Conservation (phyloP, 2,888 invertebrate genomes). For the Cataglyphis rosenhaueri region DNA sequence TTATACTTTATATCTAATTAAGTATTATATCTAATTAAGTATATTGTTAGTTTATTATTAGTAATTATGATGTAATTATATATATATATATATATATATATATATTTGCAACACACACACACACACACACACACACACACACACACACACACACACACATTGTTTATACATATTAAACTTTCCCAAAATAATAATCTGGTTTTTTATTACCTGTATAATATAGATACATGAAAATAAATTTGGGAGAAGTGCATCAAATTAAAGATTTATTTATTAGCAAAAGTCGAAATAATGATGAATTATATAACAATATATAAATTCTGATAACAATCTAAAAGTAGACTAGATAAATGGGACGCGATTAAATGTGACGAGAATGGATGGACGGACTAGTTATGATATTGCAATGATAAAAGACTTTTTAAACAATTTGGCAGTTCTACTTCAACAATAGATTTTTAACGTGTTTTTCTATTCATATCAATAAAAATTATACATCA, state of each 20-base stretch:
- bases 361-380: not conserved
- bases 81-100: constrained; percentile 15
- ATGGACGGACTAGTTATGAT: not conserved
- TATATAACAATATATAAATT: not conserved
- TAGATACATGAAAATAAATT: not conserved
- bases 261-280: not conserved
- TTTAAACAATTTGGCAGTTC: not conserved
- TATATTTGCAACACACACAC: constrained; percentile 42
- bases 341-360: not conserved
- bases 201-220: not conserved
- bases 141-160: too few species aligned
- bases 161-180: constrained; percentile 39
- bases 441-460: not conserved
- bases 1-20: constrained; percentile 28
- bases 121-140: too few species aligned
- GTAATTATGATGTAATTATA: constrained; percentile 10
- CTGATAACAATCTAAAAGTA: not conserved
- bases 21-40: constrained; percentile 14
- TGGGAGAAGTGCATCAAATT: not conserved
- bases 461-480: not conserved
- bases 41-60: constrained; percentile 31
- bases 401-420: too few species aligned
- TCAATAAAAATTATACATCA: not conserved
- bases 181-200: constrained; percentile 16
- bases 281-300: not conserved